A percentile compares a stretch with the other conserved stretches of the same genome.
phyloP scores from a whole-genome alignment of 2,888 invertebrate species.

The Bugulina stolonifera region DNA sequence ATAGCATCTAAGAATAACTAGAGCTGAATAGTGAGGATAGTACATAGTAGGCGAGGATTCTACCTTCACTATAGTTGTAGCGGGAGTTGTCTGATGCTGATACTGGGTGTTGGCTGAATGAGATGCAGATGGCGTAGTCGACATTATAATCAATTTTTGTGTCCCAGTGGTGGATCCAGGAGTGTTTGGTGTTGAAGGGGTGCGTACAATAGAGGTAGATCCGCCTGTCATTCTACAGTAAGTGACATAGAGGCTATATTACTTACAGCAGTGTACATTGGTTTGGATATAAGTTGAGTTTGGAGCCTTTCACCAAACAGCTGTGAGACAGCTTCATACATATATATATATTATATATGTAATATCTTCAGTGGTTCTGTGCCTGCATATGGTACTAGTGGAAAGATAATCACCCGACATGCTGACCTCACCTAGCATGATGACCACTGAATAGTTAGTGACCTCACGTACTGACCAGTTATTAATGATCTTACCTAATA shows the following conservation, averaged over 20 bases:
- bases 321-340: neutral
- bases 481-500: neutral
- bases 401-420: too few species aligned
- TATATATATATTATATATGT: neutral
- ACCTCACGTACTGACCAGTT: neutral
- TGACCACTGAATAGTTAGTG: neutral
- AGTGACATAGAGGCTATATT: too few species aligned
- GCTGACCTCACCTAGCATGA: neutral
- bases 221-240: neutral
- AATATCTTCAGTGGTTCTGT: too few species aligned
- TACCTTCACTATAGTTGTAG: neutral
- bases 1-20: too few species aligned
- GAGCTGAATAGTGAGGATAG: too few species aligned
- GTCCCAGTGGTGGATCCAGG: neutral
- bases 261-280: too few species aligned
- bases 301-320: too few species aligned
- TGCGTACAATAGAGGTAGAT: neutral
- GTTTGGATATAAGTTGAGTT: too few species aligned
- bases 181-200: slow-evolving; percentile 12
- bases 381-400: neutral
- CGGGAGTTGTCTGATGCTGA: neutral
- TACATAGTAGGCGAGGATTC: neutral
- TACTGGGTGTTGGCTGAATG: neutral
- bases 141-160: neutral
- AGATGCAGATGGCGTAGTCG: neutral